Conservation (phyloP, 2,797 vertebrate species). For the Astyanax mexicanus region DNA sequence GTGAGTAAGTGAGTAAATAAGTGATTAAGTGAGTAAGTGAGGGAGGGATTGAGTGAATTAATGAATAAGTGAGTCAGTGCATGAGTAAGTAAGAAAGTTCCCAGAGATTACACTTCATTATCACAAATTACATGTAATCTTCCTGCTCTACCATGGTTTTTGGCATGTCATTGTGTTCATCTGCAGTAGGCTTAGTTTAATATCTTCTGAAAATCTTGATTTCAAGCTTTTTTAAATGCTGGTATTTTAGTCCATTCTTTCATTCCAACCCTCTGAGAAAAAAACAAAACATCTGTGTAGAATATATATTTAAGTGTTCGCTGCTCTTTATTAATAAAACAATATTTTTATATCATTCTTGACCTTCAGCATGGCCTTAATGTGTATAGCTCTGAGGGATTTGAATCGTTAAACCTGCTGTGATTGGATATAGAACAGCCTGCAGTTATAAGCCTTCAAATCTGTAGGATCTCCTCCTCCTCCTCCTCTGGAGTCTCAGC, state of each 20-base stretch:
- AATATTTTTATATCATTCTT: slow-evolving; percentile 15
- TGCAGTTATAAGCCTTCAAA: neutral
- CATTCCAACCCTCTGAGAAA: neutral
- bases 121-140: too few relatives aligned
- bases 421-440: slow-evolving; percentile 7
- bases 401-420: neutral
- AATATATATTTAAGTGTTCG: neutral
- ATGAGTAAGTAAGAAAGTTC: too few relatives aligned
- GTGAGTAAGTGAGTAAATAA: too few relatives aligned
- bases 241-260: neutral
- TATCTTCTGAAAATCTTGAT: neutral
- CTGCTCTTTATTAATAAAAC: neutral
- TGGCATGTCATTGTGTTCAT: too few relatives aligned
- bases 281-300: neutral
- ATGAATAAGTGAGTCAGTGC: too few relatives aligned
- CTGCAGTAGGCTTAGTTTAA: neutral
- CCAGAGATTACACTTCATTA: too few relatives aligned
- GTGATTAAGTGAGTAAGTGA: too few relatives aligned
- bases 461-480: slow-evolving; percentile 1
- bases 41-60: too few relatives aligned
- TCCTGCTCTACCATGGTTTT: too few relatives aligned
- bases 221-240: neutral
- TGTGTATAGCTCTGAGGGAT: neutral
- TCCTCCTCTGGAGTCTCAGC: slow-evolving; percentile 1
- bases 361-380: neutral